A percentile compares a stretch with the other conserved stretches of the same genome.
These are phyloP conservation scores for Neodiprion virginianus DNA, from an alignment of 1,140 invertebrate genomes.

Conservation along the genomic window DNA sequence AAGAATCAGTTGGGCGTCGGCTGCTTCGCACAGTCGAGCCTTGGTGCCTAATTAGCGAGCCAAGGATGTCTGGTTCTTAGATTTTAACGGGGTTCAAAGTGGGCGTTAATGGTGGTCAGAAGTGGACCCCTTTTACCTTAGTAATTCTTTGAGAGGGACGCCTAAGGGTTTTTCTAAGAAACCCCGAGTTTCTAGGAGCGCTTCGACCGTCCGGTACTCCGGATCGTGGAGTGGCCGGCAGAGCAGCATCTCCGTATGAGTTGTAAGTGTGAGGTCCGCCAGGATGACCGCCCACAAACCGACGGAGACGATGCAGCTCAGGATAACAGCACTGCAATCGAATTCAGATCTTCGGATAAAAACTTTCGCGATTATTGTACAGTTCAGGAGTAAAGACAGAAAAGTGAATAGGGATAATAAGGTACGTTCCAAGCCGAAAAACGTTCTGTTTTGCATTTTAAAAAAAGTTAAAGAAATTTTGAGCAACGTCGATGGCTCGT, in stretches of 20 bases:
- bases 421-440: background rate
- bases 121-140: conserved; percentile 41
- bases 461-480: background rate
- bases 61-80: no score
- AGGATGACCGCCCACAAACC: conserved; percentile 49
- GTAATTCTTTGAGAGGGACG: conserved; percentile 48
- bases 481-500: background rate
- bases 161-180: conserved; percentile 48
- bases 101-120: background rate
- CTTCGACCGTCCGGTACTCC: conserved; percentile 48
- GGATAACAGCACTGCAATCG: conserved; percentile 45
- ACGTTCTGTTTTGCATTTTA: conserved; percentile 3
- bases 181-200: conserved; percentile 47
- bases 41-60: no score
- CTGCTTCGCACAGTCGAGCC: background rate
- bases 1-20: background rate
- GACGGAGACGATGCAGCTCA: conserved; percentile 50
- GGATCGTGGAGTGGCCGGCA: conserved; percentile 55
- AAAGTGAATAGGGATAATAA: no score
- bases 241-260: conserved; percentile 50
- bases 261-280: conserved; percentile 43
- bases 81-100: background rate
- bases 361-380: no score
- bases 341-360: background rate
- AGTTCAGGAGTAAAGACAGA: no score